Evolutionary conservation across 2,113 vertebrate species (phyloP), one percentile per base, ranked within the genome.

Genomic region (Himantopus leucocephalus): DNA sequence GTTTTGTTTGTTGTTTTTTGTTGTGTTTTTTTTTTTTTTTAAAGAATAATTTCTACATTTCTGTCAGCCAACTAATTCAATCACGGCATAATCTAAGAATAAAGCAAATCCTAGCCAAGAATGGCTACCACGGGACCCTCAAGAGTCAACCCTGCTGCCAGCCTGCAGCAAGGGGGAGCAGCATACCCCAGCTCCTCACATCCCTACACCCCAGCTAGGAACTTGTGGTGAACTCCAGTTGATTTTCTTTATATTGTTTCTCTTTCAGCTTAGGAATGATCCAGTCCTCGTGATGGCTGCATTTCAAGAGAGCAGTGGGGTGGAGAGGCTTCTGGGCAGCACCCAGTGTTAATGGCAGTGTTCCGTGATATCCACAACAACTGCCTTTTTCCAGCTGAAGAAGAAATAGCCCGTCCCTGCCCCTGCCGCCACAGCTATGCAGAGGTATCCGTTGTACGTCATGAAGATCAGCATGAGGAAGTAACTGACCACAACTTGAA

Each of bases 401-500:
- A 99, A 97, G 97, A 99, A 99, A 96, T 99, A 99, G 13, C 99
- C 99, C 2, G 97, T 98, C 30, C 99, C 99, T 0, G 99, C 99
- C 2, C 99, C 99, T 0, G 98, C 97, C 0, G 99, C 99, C 94
- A 99, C 99, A 0, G 99, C 99, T 12, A 99, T 99, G 98, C 99
- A 99, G 32, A 99, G 98, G 98, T 99, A 99, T 11, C 98, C 99
- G 0, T 99, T 99, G 98, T 99, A 99, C 15, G 99, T 99, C 99
- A 99, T 99, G 98, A 99, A 99, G 97, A 99, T 98, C 48, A 99
- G 98, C 99, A 99, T 99, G 77, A 99, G 98, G 95, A 99, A 98
- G 97, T 99, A 99, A 98, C 99, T 99, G 98, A 99, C 97, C 78
- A 99, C 99, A 45, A 99, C 99, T 58, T 99, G 99, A 90, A 99